Percentiles rank a stretch among this genome's conserved stretches.
These are phyloP conservation scores for Vanessa cardui DNA, from an alignment of 2,888 invertebrate species.

Conservation along the genomic window DNA sequence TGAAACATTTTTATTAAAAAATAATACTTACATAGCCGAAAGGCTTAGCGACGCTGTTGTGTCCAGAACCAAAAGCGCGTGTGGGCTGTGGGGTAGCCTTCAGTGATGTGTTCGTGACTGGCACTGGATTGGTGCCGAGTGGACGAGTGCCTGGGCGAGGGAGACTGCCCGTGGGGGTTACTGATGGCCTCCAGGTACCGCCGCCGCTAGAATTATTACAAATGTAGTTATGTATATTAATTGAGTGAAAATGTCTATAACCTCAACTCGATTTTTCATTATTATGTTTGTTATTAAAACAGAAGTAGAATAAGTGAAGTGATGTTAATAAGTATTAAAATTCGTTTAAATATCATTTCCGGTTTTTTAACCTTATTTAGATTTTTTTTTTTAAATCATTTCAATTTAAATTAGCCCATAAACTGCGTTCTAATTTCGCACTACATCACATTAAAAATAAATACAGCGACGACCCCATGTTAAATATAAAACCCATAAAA, in stretches of 20 bases:
- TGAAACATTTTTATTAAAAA: too few relatives aligned
- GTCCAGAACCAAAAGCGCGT: constrained; percentile 91
- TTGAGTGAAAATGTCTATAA: too few relatives aligned
- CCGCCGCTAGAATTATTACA: constrained; percentile 86
- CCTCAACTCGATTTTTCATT: too few relatives aligned
- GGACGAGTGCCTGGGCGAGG: constrained; percentile 83
- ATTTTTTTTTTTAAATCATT: too few relatives aligned
- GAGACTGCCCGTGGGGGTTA: constrained; percentile 90
- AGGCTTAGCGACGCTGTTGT: constrained; percentile 94
- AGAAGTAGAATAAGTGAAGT: too few relatives aligned
- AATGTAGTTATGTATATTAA: neutral
- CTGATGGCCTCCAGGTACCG: constrained; percentile 94
- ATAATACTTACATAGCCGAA: constrained; percentile 83
- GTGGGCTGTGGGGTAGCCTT: constrained; percentile 88
- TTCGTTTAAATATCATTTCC: too few relatives aligned
- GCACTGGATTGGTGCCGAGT: constrained; percentile 81
- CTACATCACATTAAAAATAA: neutral
- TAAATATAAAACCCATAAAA: constrained; percentile 16
- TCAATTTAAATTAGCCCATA: too few relatives aligned
- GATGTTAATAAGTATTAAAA: too few relatives aligned
- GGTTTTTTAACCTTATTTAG: neutral
- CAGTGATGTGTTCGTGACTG: constrained; percentile 94
- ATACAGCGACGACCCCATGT: neutral
- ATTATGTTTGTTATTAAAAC: too few relatives aligned
- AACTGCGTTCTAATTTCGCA: too few relatives aligned